Evolutionary conservation across 2,888 invertebrate genomes (phyloP).

Genomic region (Napeogenes inachia): DNA sequence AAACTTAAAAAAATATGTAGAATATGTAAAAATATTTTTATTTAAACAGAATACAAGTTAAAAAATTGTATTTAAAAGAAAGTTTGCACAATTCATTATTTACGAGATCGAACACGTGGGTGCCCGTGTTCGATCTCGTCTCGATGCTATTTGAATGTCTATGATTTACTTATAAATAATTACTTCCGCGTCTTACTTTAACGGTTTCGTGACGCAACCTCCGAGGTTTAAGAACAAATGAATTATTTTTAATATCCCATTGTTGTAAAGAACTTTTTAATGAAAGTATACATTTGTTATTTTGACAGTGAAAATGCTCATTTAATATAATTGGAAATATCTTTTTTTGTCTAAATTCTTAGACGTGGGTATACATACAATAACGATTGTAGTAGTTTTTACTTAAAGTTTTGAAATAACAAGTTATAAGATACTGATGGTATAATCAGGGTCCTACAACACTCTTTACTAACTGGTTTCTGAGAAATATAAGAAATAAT

Average conservation of each 20-base stretch:
- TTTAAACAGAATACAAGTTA: too few relatives aligned
- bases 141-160: conserved; percentile 36
- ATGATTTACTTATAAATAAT: conserved; percentile 41
- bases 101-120: background rate
- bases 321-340: background rate
- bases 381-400: too few relatives aligned
- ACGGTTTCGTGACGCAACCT: conserved; percentile 37
- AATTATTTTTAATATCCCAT: conserved; percentile 7
- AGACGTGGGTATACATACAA: too few relatives aligned
- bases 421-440: too few relatives aligned
- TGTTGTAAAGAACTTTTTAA: conserved; percentile 2
- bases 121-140: conserved; percentile 13
- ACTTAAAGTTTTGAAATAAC: too few relatives aligned
- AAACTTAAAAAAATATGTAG: too few relatives aligned
- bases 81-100: background rate
- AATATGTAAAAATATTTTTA: too few relatives aligned
- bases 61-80: background rate
- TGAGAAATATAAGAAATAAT: too few relatives aligned
- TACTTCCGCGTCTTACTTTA: conserved; percentile 48
- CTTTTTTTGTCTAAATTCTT: background rate
- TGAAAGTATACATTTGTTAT: background rate
- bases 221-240: conserved; percentile 1
- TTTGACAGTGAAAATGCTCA: background rate
- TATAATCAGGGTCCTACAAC: too few relatives aligned
- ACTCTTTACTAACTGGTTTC: too few relatives aligned